phyloP scores from a whole-genome alignment of 1,140 invertebrate species.

The Trichonephila clavata region DNA sequence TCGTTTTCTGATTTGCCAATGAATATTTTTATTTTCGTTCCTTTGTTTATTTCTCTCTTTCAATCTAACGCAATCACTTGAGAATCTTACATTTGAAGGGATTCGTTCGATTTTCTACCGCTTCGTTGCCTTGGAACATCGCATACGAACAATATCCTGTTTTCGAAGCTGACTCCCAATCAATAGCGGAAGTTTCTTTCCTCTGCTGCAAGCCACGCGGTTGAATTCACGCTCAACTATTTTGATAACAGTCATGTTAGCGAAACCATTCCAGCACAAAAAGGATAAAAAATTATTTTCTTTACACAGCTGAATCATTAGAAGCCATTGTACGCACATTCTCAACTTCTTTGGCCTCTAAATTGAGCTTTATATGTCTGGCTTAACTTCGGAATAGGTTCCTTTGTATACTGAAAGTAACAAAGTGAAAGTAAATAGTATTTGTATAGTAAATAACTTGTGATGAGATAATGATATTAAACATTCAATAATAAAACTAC shows the following conservation, averaged over 20 bases:
- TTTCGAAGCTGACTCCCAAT: constrained; percentile 11
- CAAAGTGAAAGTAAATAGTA: neutral
- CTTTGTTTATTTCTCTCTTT: neutral
- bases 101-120: constrained; percentile 13
- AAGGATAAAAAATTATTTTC: neutral
- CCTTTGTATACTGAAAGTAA: neutral
- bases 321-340: neutral
- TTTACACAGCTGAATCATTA: neutral
- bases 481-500: too few relatives aligned
- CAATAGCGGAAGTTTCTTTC: constrained; percentile 14
- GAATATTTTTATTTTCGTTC: too few relatives aligned
- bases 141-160: neutral
- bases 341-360: neutral
- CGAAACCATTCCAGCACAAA: neutral
- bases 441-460: neutral
- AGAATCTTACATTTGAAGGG: constrained; percentile 10
- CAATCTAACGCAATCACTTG: neutral
- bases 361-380: neutral
- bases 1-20: too few relatives aligned
- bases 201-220: neutral
- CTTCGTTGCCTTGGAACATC: neutral
- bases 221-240: neutral
- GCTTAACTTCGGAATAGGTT: neutral
- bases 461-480: too few relatives aligned
- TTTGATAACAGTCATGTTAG: neutral